Percentiles rank a stretch among this genome's conserved stretches.
Conservation (phyloP, 1,140 invertebrate species). For the Scaptomyza pallida region DNA sequence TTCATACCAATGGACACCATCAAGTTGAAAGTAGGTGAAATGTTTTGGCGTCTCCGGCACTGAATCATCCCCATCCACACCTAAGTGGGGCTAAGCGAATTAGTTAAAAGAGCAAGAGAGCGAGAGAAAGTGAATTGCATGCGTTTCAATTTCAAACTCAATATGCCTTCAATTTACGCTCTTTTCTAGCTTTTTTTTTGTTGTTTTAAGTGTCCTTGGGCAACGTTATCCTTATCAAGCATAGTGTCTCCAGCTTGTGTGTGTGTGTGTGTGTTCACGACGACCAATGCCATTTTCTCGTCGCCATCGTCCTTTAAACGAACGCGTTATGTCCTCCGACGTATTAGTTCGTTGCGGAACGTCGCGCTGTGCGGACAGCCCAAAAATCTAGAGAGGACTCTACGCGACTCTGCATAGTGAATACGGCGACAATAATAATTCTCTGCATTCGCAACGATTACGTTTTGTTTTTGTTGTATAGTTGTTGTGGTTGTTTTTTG, state of each 20-base stretch:
- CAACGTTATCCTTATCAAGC: constrained; percentile 67
- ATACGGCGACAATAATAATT: constrained; percentile 9
- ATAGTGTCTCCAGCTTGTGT: constrained; percentile 54
- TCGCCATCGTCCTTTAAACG: constrained; percentile 63
- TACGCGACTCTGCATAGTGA: constrained; percentile 3
- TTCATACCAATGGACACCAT: background rate
- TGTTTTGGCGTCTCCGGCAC: constrained; percentile 4
- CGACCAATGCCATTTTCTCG: constrained; percentile 35
- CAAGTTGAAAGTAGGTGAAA: background rate
- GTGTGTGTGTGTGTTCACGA: too few relatives aligned
- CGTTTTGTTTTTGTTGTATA: constrained; percentile 11
- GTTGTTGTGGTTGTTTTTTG: constrained; percentile 18
- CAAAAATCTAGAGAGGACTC: constrained; percentile 36
- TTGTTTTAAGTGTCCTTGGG: constrained; percentile 43
- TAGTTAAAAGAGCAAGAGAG: constrained; percentile 24
- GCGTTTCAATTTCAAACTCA: constrained; percentile 16
- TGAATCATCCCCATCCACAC: constrained; percentile 22
- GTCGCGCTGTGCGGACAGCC: constrained; percentile 72
- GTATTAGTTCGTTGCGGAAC: constrained; percentile 75
- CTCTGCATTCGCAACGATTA: constrained; percentile 23
- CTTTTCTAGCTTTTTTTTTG: too few relatives aligned
- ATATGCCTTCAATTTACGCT: constrained; percentile 25
- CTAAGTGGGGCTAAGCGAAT: background rate
- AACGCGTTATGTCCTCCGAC: constrained; percentile 33
- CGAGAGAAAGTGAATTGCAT: background rate